A percentile compares a stretch with the other conserved stretches of the same genome.
phyloP scores from a whole-genome alignment of 2,888 invertebrate species.

The Melinopterus prodromus region DNA sequence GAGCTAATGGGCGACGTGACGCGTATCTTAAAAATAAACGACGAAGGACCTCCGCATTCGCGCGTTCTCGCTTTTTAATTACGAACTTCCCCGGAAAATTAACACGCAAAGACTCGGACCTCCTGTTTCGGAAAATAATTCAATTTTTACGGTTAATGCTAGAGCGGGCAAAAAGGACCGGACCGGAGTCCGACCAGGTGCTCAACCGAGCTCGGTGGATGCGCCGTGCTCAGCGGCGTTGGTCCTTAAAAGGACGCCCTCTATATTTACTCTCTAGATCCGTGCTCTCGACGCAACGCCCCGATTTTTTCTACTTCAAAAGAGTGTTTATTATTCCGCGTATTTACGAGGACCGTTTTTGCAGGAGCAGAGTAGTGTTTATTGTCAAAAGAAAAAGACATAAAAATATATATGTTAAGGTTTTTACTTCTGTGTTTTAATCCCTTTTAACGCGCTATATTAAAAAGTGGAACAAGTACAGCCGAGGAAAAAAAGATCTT shows the following conservation, averaged over 20 bases:
- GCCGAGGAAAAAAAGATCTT: too few relatives aligned
- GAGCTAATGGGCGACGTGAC: conserved; percentile 7
- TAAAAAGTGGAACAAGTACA: too few relatives aligned
- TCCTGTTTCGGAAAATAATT: conserved; percentile 24
- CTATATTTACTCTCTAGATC: background rate
- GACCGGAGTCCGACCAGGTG: background rate
- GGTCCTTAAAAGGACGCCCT: background rate
- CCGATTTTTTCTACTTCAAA: background rate
- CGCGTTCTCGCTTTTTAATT: conserved; percentile 4
- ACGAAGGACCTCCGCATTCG: conserved; percentile 14
- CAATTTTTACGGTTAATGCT: conserved; percentile 24
- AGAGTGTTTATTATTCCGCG: background rate
- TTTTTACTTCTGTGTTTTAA: background rate
- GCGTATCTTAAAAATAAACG: conserved; percentile 25
- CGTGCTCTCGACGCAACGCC: background rate
- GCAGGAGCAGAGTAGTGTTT: background rate
- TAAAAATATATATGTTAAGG: background rate
- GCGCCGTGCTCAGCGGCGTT: background rate
- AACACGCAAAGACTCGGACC: conserved; percentile 18
- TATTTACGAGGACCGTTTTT: background rate
- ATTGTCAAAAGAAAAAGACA: background rate
- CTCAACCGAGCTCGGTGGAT: background rate
- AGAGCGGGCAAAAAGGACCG: background rate
- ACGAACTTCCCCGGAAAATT: conserved; percentile 18
- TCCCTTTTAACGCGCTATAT: too few relatives aligned